Evolutionary conservation across 1,140 invertebrate genomes (phyloP).

Genomic region (Bombus breviceps): DNA sequence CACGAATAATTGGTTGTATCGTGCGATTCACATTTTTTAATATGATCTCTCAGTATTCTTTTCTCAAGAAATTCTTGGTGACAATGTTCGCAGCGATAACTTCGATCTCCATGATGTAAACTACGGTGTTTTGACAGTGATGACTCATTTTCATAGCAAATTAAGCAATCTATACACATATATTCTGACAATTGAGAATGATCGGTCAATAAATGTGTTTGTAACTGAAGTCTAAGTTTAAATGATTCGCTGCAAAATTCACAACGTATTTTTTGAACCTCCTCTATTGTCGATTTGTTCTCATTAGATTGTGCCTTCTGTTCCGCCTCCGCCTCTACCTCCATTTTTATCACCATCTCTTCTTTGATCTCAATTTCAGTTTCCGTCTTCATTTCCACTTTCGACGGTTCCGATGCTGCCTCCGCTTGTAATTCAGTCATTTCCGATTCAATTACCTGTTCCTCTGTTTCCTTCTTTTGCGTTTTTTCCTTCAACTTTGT

Average conservation of each 20-base stretch:
- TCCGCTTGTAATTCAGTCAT: not conserved
- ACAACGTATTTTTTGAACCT: conserved; percentile 19
- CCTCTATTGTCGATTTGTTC: not conserved
- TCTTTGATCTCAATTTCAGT: too few relatives aligned
- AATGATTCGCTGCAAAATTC: conserved; percentile 33
- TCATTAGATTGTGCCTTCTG: not conserved
- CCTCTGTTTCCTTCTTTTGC: not conserved
- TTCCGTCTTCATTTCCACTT: not conserved
- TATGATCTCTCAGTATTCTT: conserved; percentile 20
- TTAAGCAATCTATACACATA: conserved; percentile 32
- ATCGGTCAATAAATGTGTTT: conserved; percentile 21
- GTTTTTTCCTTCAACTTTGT: not conserved
- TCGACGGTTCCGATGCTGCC: too few relatives aligned
- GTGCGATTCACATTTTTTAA: not conserved
- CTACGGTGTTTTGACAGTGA: conserved; percentile 14
- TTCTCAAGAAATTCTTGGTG: conserved; percentile 29
- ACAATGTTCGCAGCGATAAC: conserved; percentile 50
- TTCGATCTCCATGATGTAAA: conserved; percentile 11
- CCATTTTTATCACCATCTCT: too few relatives aligned
- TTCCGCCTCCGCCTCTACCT: not conserved
- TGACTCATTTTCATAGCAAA: conserved; percentile 10
- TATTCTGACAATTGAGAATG: conserved; percentile 5
- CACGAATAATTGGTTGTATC: not conserved
- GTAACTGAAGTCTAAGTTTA: conserved; percentile 13
- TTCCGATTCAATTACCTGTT: not conserved